These are phyloP conservation scores for Planiliza haematocheilus DNA, from an alignment of 2,113 vertebrate species.

Conservation along the genomic window DNA sequence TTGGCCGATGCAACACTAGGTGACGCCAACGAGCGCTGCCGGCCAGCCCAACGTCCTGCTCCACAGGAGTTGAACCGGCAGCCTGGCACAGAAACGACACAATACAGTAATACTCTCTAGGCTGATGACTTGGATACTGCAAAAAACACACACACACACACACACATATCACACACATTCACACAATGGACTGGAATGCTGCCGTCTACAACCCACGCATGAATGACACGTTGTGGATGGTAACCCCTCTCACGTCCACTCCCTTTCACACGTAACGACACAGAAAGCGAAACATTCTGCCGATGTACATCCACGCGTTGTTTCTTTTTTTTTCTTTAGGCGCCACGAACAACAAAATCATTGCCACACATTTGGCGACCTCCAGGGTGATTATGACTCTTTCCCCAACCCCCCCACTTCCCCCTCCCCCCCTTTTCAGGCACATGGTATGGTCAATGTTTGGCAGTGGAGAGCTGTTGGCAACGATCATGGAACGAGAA, in stretches of 20 bases:
- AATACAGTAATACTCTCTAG: constrained; percentile 62
- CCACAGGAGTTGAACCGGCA: constrained; percentile 56
- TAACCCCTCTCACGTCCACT: constrained; percentile 62
- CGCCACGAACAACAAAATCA: constrained; percentile 70
- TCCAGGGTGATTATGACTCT: constrained; percentile 35
- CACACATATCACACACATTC: constrained; percentile 63
- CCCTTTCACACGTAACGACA: constrained; percentile 42
- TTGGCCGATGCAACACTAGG: constrained; percentile 23
- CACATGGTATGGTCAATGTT: constrained; percentile 82
- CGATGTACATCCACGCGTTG: constrained; percentile 47
- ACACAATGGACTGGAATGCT: constrained; percentile 77
- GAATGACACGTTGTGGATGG: constrained; percentile 67
- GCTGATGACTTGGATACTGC: constrained; percentile 68
- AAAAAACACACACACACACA: constrained; percentile 24
- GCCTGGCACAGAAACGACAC: constrained; percentile 45
- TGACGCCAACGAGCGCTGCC: constrained; percentile 22
- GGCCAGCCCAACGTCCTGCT: constrained; percentile 38
- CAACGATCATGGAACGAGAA: constrained; percentile 73
- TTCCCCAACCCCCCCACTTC: neutral
- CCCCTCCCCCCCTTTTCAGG: constrained; percentile 61
- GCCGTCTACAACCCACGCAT: constrained; percentile 78
- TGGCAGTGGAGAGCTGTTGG: constrained; percentile 84
- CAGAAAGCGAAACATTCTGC: constrained; percentile 71
- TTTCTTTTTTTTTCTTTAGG: constrained; percentile 48
- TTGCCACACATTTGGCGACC: constrained; percentile 70